Conservation (phyloP, 2,113 vertebrate species). For the Recurvirostra avosetta region DNA sequence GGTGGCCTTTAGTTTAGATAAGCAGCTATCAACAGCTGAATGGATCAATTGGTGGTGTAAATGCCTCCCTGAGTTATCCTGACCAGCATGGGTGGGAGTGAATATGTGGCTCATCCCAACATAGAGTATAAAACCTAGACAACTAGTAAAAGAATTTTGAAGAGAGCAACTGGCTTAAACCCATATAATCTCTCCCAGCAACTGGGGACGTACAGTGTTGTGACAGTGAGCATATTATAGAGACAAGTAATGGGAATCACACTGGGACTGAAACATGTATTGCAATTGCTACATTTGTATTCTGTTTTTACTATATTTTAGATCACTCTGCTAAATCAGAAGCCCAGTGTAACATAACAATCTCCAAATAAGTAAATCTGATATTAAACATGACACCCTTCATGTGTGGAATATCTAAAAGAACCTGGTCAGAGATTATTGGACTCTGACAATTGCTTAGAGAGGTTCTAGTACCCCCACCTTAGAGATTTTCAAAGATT, state of each 20-base stretch:
- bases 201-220: rapidly evolving
- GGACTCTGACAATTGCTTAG: background rate
- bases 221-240: background rate
- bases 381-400: background rate
- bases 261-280: background rate
- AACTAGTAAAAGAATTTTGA: background rate
- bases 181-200: background rate
- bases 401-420: no score
- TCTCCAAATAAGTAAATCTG: background rate
- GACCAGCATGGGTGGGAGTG: background rate
- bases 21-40: background rate
- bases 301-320: background rate
- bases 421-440: no score
- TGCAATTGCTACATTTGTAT: background rate
- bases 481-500: background rate
- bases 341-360: background rate
- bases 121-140: background rate
- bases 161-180: background rate
- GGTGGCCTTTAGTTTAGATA: background rate
- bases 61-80: background rate
- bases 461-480: background rate
- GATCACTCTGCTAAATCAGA: background rate
- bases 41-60: background rate
- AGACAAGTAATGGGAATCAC: background rate
- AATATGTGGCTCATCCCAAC: background rate